These are phyloP conservation scores for Siniperca obscura DNA, from an alignment of 2,797 vertebrate species.

Conservation along the genomic window DNA sequence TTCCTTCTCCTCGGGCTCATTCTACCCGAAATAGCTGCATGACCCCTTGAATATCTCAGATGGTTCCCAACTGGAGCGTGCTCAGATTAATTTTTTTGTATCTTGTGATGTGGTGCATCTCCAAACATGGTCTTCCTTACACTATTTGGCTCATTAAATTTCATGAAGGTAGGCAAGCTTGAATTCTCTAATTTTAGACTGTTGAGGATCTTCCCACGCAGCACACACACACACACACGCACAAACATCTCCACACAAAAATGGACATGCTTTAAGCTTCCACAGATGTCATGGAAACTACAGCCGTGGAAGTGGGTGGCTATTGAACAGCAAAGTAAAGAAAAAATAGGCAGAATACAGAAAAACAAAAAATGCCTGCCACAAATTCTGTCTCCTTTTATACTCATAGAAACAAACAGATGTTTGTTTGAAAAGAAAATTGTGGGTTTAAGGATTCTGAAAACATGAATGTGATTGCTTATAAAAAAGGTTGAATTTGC, in stretches of 20 bases:
- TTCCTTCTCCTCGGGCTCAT: not conserved
- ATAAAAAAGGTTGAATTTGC: slow-evolving; percentile 19
- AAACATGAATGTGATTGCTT: slow-evolving; percentile 13
- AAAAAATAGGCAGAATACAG: not conserved
- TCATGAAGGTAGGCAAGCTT: slow-evolving; percentile 23
- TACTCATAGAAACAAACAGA: slow-evolving; percentile 13
- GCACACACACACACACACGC: slow-evolving; percentile 11
- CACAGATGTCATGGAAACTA: slow-evolving; percentile 59
- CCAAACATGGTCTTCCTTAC: slow-evolving; percentile 5
- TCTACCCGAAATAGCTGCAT: not conserved
- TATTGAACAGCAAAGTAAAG: not conserved
- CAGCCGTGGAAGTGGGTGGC: slow-evolving; percentile 12
- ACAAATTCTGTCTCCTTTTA: not conserved
- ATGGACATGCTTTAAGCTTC: slow-evolving; percentile 4
- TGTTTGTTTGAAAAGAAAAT: slow-evolving; percentile 27
- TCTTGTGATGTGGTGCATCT: slow-evolving; percentile 5
- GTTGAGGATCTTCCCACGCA: slow-evolving; percentile 32
- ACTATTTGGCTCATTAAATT: slow-evolving; percentile 35
- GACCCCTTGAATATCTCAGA: slow-evolving; percentile 3
- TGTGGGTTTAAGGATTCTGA: slow-evolving; percentile 20
- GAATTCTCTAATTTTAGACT: slow-evolving; percentile 35
- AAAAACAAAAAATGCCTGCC: not conserved
- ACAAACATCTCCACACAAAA: not conserved
- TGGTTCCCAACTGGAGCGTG: not conserved
- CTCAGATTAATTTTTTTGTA: not conserved